A percentile compares a stretch with the other conserved stretches of the same genome.
These are phyloP conservation scores for Muscidifurax raptorellus DNA, from an alignment of 1,140 invertebrate species.

Conservation along the genomic window DNA sequence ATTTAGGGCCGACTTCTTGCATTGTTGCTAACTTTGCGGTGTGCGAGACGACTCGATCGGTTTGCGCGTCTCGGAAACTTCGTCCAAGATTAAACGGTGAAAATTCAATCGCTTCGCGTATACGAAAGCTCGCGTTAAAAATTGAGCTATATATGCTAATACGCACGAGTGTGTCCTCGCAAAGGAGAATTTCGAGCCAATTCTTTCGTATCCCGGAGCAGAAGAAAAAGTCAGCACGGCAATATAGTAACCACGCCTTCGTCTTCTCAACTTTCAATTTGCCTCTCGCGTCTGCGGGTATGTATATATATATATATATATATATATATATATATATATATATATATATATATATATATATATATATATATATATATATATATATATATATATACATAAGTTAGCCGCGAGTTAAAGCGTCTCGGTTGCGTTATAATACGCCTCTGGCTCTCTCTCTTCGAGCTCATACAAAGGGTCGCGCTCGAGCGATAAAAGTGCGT, in stretches of 20 bases:
- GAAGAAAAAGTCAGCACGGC: neutral
- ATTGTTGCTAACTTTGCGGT: neutral
- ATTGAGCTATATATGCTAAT: no score
- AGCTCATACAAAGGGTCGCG: slow-evolving; percentile 57
- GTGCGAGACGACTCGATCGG: neutral
- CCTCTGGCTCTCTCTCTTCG: neutral
- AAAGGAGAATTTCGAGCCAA: neutral
- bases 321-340: no score
- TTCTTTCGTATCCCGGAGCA: neutral
- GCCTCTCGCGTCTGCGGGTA: neutral
- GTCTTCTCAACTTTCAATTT: slow-evolving; percentile 33
- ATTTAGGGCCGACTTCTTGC: neutral
- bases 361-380: no score
- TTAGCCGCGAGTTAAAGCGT: slow-evolving; percentile 11
- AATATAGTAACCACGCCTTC: neutral
- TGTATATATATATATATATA: no score
- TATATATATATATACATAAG: no score
- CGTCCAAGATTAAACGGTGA: no score
- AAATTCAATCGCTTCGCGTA: no score
- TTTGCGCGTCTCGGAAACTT: no score
- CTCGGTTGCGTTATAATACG: neutral
- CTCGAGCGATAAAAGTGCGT: slow-evolving; percentile 64
- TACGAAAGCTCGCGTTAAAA: no score
- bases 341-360: no score
- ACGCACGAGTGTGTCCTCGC: neutral